Percentiles rank a stretch among this genome's conserved stretches.
phyloP scores from a whole-genome alignment of 2,113 vertebrate genomes.

The Vireo altiloquus region DNA sequence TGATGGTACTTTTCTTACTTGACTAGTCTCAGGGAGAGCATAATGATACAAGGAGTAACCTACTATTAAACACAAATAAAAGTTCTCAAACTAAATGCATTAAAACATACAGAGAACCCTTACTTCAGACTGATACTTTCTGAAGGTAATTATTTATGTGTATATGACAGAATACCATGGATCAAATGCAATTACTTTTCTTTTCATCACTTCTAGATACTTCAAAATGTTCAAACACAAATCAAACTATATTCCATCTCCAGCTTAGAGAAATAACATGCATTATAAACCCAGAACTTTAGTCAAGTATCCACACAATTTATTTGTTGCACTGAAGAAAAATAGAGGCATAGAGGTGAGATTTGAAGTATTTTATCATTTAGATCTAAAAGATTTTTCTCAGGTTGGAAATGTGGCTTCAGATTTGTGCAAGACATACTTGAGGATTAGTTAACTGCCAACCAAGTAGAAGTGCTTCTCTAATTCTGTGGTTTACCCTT shows the following conservation, averaged over 20 bases:
- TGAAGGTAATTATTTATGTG: background rate
- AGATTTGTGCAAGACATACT: background rate
- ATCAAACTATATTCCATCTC: background rate
- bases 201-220: background rate
- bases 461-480: fast-evolving
- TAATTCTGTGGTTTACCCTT: background rate
- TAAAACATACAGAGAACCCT: background rate
- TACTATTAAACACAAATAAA: background rate
- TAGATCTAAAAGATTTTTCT: background rate
- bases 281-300: background rate
- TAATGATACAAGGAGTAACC: background rate
- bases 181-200: background rate
- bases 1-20: background rate
- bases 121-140: background rate
- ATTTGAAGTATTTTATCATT: background rate
- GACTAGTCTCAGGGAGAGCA: background rate
- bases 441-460: background rate
- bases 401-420: background rate
- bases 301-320: background rate
- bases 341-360: background rate
- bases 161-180: background rate
- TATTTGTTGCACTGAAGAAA: background rate
- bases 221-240: background rate
- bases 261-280: background rate
- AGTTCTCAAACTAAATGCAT: background rate